These are phyloP conservation scores for Lagopus leucura DNA, from an alignment of 2,113 vertebrate genomes.

Conservation along the genomic window DNA sequence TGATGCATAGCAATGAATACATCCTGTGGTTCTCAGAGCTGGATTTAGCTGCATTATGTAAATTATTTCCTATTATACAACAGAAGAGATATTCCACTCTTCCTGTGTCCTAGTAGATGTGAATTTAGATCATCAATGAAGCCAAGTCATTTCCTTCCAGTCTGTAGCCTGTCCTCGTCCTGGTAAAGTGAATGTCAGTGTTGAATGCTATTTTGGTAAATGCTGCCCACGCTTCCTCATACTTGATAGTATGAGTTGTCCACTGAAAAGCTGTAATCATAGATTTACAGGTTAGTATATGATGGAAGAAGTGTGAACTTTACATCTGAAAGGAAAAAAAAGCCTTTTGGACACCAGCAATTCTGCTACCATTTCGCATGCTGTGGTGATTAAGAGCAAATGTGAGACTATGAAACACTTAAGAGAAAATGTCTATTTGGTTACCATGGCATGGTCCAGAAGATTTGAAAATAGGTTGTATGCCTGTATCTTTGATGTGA, in stretches of 20 bases:
- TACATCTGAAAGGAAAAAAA: background rate
- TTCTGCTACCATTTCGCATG: background rate
- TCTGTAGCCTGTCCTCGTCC: background rate
- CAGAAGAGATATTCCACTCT: background rate
- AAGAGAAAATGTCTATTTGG: background rate
- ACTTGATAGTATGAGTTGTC: background rate
- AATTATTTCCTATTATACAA: background rate
- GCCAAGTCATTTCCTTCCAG: background rate
- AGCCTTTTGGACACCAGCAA: background rate
- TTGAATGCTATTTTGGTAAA: background rate
- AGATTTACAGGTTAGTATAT: background rate
- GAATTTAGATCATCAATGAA: background rate
- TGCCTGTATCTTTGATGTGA: background rate
- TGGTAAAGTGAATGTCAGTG: background rate
- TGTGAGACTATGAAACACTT: background rate
- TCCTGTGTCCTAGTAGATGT: background rate
- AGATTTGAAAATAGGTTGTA: background rate
- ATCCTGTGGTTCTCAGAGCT: background rate
- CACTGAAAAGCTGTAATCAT: background rate
- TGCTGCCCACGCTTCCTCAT: background rate
- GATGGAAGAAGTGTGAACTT: background rate
- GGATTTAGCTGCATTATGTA: background rate
- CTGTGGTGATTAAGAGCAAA: constrained; percentile 8
- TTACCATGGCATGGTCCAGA: background rate
- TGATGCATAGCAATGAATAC: background rate